These are phyloP conservation scores for Nebria ingens DNA, from an alignment of 1,140 invertebrate species.

Conservation along the genomic window DNA sequence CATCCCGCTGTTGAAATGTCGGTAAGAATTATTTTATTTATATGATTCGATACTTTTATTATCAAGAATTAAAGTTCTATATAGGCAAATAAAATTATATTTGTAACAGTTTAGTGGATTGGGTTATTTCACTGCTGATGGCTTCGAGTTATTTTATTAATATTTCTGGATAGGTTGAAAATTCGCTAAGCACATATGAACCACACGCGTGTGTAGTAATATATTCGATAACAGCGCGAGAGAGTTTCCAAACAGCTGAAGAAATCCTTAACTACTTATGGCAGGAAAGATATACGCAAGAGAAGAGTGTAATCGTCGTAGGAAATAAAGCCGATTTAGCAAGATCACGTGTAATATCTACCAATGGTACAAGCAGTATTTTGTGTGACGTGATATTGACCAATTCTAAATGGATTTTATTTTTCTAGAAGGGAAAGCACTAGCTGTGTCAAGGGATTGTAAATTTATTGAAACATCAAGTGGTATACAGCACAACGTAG, in stretches of 20 bases:
- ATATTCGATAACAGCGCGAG: slow-evolving; percentile 72
- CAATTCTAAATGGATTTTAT: background rate
- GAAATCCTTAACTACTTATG: slow-evolving; percentile 74
- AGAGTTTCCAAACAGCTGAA: slow-evolving; percentile 65
- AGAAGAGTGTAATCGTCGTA: slow-evolving; percentile 79
- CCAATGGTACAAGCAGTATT: slow-evolving; percentile 54
- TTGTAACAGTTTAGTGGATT: too few species aligned
- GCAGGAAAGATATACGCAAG: slow-evolving; percentile 64
- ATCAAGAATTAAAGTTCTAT: too few species aligned
- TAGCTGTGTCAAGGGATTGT: slow-evolving; percentile 75
- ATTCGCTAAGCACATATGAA: slow-evolving; percentile 74
- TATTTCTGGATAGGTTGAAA: slow-evolving; percentile 52
- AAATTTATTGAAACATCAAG: slow-evolving; percentile 90
- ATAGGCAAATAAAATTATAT: too few species aligned
- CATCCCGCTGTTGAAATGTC: slow-evolving; percentile 78
- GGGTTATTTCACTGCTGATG: too few species aligned
- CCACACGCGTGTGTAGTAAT: slow-evolving; percentile 84
- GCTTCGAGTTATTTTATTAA: background rate
- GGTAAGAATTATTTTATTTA: slow-evolving; percentile 44
- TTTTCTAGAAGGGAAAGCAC: slow-evolving; percentile 70
- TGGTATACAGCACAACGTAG: slow-evolving; percentile 84
- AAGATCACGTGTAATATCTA: slow-evolving; percentile 66
- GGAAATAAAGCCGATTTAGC: slow-evolving; percentile 91
- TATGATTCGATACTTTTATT: too few species aligned
- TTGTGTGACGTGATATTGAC: background rate